Evolutionary conservation across 2,888 invertebrate species (phyloP).

Genomic region (Diaphora mendica): DNA sequence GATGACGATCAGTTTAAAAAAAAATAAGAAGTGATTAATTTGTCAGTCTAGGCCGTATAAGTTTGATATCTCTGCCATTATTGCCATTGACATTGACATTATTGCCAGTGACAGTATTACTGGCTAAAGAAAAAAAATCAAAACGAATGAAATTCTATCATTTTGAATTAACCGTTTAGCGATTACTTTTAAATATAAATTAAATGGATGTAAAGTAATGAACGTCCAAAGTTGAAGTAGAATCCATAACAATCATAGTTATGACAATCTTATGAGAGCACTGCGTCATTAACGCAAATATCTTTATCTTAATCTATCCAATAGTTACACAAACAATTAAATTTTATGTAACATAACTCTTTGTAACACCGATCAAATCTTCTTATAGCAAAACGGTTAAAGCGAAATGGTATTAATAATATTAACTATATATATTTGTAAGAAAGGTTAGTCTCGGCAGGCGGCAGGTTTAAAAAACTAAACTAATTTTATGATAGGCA

Average conservation of each 20-base stretch:
- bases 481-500: too few species aligned
- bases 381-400: not conserved
- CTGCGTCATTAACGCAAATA: not conserved
- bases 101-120: too few species aligned
- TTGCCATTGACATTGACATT: too few species aligned
- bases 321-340: not conserved
- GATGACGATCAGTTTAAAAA: too few species aligned
- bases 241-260: not conserved
- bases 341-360: not conserved
- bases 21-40: too few species aligned
- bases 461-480: too few species aligned
- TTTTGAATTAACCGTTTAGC: too few species aligned
- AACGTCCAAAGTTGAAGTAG: not conserved
- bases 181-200: not conserved
- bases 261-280: not conserved
- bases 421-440: not conserved
- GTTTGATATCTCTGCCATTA: too few species aligned
- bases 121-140: too few species aligned
- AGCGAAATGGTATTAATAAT: not conserved
- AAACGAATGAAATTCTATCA: too few species aligned
- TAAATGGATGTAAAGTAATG: not conserved
- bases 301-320: not conserved
- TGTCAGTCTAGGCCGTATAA: too few species aligned
- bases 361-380: not conserved
- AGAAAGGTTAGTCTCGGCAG: not conserved